Evolutionary conservation across 1,140 invertebrate species (phyloP), one percentile per base, ranked within the genome.

Genomic region (Aphaenogaster ashmeadi): DNA sequence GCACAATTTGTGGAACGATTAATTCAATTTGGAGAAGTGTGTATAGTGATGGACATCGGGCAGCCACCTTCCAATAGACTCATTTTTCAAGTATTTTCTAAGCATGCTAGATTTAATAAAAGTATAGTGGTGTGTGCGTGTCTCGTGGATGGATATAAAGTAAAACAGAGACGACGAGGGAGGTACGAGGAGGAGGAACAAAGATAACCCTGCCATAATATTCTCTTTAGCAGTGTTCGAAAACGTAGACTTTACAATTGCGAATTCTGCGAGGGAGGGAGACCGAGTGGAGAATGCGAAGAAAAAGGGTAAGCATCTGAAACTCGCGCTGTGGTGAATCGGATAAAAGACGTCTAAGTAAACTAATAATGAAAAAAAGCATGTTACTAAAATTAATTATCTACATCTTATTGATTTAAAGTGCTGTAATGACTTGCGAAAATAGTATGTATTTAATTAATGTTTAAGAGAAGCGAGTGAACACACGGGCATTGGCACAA

Each of bases 41-140:
- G 92, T 94, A 94, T 77, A 94, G 92, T 93, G 93, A 93, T 71
- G 89, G 91, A 88, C 87, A 88, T 89, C 44, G 81, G 86, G 88
- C 90, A 92, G 92, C 92, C 91, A 95, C 93, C 92, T 94, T 94
- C 92, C 92, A 94, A 93, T 94, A 93, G 91, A 95, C 92, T 89
- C 58, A 74, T 94, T 94, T 94, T 95, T 94, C 92, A 94, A 94
- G 89, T 95, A 94, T 95, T 95, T 95, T 95, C 92, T 95, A 95
- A 95, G 93, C 91, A 94, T 94, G 92, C 89, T 93, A 94, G 90
- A 87, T 94, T 87, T 94, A 92, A 91, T 87, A 69, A 93, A 27
- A 84, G 56, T 90, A 86, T 91, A 91, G 91, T 92, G 92, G 86
- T 90, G 89, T 92, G 90, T 88, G 87, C 86, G 89, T 89, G 89